phyloP scores from a whole-genome alignment of 2,113 vertebrate species.

The Paradoxurus hermaphroditus region DNA sequence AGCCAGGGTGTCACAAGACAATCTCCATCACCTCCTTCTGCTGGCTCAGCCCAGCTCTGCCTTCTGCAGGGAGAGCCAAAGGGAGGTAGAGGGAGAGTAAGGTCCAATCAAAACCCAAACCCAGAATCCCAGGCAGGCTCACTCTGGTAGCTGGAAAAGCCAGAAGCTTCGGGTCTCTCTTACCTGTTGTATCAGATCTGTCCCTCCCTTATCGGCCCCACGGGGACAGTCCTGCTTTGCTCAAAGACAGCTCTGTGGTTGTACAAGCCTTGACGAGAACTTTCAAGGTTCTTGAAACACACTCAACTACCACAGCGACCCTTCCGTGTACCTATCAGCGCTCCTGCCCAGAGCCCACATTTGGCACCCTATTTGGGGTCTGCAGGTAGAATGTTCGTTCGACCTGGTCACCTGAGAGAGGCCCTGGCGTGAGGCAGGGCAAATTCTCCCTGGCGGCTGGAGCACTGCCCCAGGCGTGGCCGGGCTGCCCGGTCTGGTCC shows the following conservation, averaged over 20 bases:
- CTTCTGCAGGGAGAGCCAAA: neutral
- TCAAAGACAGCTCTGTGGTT: neutral
- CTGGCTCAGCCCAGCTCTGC: neutral
- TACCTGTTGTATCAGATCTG: neutral
- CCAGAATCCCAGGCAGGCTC: neutral
- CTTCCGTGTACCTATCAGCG: neutral
- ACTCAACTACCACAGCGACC: neutral
- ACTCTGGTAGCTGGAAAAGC: neutral
- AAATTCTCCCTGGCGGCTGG: neutral
- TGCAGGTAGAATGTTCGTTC: neutral
- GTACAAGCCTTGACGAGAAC: neutral
- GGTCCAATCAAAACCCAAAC: neutral
- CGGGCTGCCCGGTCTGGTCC: neutral
- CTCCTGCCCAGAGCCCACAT: neutral
- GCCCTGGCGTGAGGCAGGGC: neutral
- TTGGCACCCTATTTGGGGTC: neutral
- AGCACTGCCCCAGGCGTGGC: conserved; percentile 12
- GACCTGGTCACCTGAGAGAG: neutral
- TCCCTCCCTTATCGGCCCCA: neutral
- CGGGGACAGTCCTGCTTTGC: neutral
- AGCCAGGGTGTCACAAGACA: neutral
- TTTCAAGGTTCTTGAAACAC: neutral
- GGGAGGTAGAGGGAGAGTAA: neutral
- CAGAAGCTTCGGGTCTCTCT: neutral
- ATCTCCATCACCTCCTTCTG: neutral